Base-by-base conservation (phyloP, 2,113 vertebrate genomes). In the Cricetomys ansorgei region DNA sequence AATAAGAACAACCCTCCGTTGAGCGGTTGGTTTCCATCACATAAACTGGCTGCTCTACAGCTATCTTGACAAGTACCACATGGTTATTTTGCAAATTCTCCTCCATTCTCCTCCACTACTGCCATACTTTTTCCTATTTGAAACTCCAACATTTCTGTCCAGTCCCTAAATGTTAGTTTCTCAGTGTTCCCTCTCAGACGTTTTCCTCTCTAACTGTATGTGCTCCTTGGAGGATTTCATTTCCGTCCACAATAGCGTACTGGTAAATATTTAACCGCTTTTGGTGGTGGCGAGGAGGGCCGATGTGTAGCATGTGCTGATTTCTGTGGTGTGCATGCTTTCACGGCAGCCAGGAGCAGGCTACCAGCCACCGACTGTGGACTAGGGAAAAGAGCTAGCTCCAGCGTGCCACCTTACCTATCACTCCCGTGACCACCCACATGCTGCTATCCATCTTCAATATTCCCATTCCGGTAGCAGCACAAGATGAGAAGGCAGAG, bases 121-220 rank as follows among this genome's bases (percentile, higher is more conserved):
- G 50, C 72, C 19, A 17, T 73, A 6, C n/a, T 91, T 80, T 75
- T 96, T 40, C 89, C 10, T 89, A 9, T 77, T 93, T 95, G 79
- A n/a, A 87, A 21, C 3, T 40, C 17, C 40, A 43, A 23, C 5
- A 50, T 79, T 67, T 89, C 73, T 89, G 40, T 59, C 15, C 43
- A 76, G 27, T 79, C 64, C 21, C 53, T 59, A 40, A 53, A 92
- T 72, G 29, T 81, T 87, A 80, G 34, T 75, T 76, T 25, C 40
- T 89, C 79, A 69, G 79, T 16, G 4, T 55, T 92, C 69, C 37
- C 70, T 80, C 62, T 76, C 21, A 8, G n/a, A 69, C 12, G 5
- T 73, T 70, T 75, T 75, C 43, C 43, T 76, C 31, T 89, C 43
- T 91, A 27, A 29, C 4, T 81, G 10, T 79, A 53, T 53, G 67